These are phyloP conservation scores for Ophioninae sp. DNA, from an alignment of 2,888 invertebrate genomes.

Conservation along the genomic window DNA sequence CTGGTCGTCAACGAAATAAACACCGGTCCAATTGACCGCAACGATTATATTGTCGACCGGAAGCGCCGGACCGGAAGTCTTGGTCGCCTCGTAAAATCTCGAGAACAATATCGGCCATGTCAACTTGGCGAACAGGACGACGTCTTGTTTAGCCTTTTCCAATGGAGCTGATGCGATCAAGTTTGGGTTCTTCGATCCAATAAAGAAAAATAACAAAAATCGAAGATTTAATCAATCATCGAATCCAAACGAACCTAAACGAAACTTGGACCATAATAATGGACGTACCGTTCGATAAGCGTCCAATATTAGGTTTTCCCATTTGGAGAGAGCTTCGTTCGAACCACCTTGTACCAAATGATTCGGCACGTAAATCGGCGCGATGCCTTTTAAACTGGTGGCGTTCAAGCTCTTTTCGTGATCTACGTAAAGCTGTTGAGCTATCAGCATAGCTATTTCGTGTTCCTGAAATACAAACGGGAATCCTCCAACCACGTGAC, in stretches of 20 bases:
- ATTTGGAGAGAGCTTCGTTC: conserved; percentile 85
- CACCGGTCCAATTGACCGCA: conserved; percentile 96
- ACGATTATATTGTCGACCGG: conserved; percentile 89
- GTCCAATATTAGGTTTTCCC: conserved; percentile 88
- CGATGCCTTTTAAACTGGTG: conserved; percentile 86
- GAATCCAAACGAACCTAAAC: background rate
- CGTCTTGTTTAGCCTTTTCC: conserved; percentile 91
- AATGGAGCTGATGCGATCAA: conserved; percentile 86
- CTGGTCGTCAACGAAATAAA: conserved; percentile 95
- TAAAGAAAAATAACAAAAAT: conserved; percentile 11
- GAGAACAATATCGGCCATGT: conserved; percentile 98
- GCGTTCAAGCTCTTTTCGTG: conserved; percentile 86
- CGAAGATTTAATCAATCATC: background rate
- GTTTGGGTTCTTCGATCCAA: conserved; percentile 84
- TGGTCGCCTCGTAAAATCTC: conserved; percentile 95
- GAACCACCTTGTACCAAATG: conserved; percentile 84
- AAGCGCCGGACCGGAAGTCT: conserved; percentile 86
- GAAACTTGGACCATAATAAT: too few relatives aligned
- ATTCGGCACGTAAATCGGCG: conserved; percentile 92
- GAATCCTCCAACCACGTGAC: background rate
- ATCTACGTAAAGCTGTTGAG: conserved; percentile 95
- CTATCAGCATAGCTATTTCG: conserved; percentile 93
- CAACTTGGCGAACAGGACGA: conserved; percentile 94
- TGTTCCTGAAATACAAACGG: conserved; percentile 83
- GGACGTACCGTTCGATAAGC: conserved; percentile 84